Conservation (phyloP, 2,888 invertebrate species). For the Cantharis lateralis region DNA sequence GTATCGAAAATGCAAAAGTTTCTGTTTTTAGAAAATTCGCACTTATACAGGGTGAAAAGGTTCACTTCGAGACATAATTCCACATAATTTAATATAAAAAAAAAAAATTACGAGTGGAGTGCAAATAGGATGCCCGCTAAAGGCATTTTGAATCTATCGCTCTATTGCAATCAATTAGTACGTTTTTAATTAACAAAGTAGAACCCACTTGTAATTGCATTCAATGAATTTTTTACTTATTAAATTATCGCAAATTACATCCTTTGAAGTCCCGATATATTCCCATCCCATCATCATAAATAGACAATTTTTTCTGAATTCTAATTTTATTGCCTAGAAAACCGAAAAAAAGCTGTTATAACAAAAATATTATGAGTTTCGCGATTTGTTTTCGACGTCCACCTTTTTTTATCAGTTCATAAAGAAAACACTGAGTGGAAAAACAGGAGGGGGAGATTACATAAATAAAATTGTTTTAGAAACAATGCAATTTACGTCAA, state of each 20-base stretch:
- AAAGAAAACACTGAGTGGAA: neutral
- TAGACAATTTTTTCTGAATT: neutral
- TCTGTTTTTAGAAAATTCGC: neutral
- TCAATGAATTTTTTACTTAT: neutral
- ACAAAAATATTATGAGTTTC: neutral
- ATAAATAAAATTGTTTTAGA: neutral
- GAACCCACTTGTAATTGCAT: neutral
- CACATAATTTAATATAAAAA: no score
- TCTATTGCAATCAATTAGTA: neutral
- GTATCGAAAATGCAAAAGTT: neutral
- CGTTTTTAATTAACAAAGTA: neutral
- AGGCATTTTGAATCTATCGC: no score
- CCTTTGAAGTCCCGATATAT: neutral
- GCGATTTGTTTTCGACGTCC: neutral
- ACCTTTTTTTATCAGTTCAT: neutral
- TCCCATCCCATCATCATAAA: no score
- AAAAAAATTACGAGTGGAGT: no score
- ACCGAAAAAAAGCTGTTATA: no score
- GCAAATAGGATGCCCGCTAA: no score
- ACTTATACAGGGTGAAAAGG: no score
- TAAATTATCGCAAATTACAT: neutral
- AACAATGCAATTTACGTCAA: neutral
- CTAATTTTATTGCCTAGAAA: neutral
- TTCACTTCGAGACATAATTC: no score
- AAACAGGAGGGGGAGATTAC: neutral